Conservation (phyloP, 2,797 vertebrate genomes). For the Falco berigora region DNA sequence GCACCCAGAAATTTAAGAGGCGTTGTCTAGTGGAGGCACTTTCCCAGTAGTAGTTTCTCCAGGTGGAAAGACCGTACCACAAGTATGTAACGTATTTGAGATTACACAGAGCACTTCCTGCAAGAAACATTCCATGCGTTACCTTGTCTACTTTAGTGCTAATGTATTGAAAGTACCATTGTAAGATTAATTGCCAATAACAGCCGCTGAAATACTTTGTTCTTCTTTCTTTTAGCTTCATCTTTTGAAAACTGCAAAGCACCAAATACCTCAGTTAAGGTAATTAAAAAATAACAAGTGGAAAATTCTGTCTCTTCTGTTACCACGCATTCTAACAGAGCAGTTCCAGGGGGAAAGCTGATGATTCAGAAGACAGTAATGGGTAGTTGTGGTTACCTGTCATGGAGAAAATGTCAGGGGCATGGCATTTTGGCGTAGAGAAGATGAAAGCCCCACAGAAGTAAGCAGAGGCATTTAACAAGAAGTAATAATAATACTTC, state of each 20-base stretch:
- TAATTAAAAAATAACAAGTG: constrained; percentile 27
- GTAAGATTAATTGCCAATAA: neutral
- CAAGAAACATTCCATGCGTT: neutral
- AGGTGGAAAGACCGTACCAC: neutral
- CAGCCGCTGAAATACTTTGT: neutral
- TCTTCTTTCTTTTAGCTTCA: constrained; percentile 40
- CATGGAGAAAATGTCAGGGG: neutral
- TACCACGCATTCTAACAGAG: neutral
- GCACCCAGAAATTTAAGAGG: too few relatives aligned
- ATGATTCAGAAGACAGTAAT: neutral
- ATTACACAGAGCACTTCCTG: neutral
- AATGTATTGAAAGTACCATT: neutral
- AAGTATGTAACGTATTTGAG: neutral
- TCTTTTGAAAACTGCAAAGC: constrained; percentile 51
- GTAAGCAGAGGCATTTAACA: neutral
- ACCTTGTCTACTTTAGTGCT: neutral
- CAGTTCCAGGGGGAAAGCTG: neutral
- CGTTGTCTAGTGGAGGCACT: neutral
- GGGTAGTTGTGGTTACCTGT: neutral
- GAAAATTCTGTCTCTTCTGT: neutral
- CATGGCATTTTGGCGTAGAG: neutral
- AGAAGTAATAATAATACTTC: too few relatives aligned
- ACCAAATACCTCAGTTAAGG: constrained; percentile 31
- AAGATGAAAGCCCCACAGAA: neutral
- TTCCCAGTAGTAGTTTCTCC: neutral